Percentiles rank a stretch among this genome's conserved stretches.
Conservation (phyloP, 2,888 invertebrate genomes). For the Apodemia hepburni region DNA sequence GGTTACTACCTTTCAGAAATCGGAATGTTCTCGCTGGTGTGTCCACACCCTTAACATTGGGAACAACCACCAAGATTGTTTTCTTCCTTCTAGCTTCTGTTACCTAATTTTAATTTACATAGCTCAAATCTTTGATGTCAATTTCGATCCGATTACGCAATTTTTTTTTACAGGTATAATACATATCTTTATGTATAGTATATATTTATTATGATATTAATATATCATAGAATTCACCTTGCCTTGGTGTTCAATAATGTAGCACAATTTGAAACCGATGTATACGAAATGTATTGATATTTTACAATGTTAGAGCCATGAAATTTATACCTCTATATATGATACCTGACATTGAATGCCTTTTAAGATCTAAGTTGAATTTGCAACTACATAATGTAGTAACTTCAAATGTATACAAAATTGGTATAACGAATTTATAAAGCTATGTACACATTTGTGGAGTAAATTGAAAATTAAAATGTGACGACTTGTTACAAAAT, state of each 20-base stretch:
- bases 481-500: too few relatives aligned
- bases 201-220: slow-evolving; percentile 53
- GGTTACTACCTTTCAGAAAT: slow-evolving; percentile 8
- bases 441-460: slow-evolving; percentile 8
- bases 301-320: slow-evolving; percentile 74
- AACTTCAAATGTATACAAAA: slow-evolving; percentile 16
- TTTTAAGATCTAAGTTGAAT: slow-evolving; percentile 55
- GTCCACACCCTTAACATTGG: slow-evolving; percentile 31
- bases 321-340: slow-evolving; percentile 75
- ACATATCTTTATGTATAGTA: slow-evolving; percentile 75
- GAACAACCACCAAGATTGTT: slow-evolving; percentile 33
- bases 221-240: slow-evolving; percentile 68
- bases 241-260: slow-evolving; percentile 76
- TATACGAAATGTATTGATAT: slow-evolving; percentile 76
- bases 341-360: slow-evolving; percentile 68
- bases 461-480: neutral
- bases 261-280: slow-evolving; percentile 79
- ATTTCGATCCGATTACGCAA: slow-evolving; percentile 47
- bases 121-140: slow-evolving; percentile 70
- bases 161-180: slow-evolving; percentile 74
- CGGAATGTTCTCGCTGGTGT: slow-evolving; percentile 21
- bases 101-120: slow-evolving; percentile 53
- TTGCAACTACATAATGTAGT: slow-evolving; percentile 14
- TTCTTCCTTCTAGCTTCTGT: slow-evolving; percentile 52
- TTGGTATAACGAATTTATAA: slow-evolving; percentile 15